A percentile compares a stretch with the other conserved stretches of the same genome.
Conservation (phyloP, 2,888 invertebrate genomes). For the Acanthosoma haemorrhoidale region DNA sequence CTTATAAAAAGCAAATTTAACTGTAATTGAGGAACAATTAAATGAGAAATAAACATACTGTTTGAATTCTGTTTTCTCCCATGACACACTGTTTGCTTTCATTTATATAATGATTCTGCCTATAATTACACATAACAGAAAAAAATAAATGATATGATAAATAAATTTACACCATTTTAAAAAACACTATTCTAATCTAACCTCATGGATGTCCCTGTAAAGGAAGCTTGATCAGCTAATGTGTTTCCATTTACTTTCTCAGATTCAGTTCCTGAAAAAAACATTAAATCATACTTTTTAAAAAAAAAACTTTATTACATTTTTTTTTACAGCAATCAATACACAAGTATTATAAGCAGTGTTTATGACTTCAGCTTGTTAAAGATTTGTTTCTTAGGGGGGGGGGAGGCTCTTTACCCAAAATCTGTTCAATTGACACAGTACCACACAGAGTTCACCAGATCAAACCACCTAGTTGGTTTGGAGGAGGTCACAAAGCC, state of each 20-base stretch:
- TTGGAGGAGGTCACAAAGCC: too few species aligned
- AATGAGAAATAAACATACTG: conserved; percentile 28
- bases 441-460: too few species aligned
- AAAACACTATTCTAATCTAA: neutral
- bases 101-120: conserved; percentile 2
- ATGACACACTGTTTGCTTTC: neutral
- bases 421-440: too few species aligned
- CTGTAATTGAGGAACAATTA: neutral
- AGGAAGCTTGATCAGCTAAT: conserved; percentile 27
- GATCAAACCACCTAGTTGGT: too few species aligned
- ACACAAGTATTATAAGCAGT: neutral
- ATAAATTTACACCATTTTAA: neutral
- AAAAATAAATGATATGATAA: neutral
- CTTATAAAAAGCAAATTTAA: neutral
- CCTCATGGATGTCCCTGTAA: conserved; percentile 31
- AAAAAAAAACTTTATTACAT: neutral
- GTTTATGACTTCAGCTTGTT: too few species aligned
- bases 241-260: conserved; percentile 32
- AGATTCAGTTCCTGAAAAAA: conserved; percentile 26
- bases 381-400: too few species aligned
- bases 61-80: conserved; percentile 32
- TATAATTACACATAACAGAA: neutral
- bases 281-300: neutral
- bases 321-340: neutral
- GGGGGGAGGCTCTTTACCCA: too few species aligned